Evolutionary conservation across 2,888 invertebrate species (phyloP), one percentile per base, ranked within the genome.

Genomic region (Pilophorus perplexus): DNA sequence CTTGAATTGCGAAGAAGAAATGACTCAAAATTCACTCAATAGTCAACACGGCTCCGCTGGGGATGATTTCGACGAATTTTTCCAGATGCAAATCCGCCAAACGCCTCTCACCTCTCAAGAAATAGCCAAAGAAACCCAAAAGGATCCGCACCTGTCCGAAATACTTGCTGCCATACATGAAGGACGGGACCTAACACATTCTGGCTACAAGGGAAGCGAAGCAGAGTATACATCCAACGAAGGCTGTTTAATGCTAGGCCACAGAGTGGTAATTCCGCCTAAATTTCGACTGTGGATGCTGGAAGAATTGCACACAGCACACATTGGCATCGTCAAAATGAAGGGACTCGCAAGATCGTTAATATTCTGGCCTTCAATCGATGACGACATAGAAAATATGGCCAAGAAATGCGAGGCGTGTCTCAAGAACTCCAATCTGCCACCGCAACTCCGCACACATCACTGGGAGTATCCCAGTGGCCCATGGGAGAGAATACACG

Each of bases 321-420:
- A 42, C 40, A 55, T 44, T n/a, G 64, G 57, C 12, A 57, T 64
- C 3, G 27, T 38, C 2, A 60, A 59, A 59, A 66, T 66, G 66
- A 66, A 66, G 37, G 66, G 18, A 0, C 44, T 66, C 1, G 55
- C 64, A 16, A 23, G 64, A 1, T 64, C 67, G 6, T 3, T 54
- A n/a, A 57, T 67, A 1, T 64, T 64, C 14, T 64, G 67, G 67
- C 67, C 67, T 3, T 25, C 20, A 33, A 59, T 64, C 10, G 64
- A 54, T 10, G 27, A 33, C n/a, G 60, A 44, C 12, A 60, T 60
- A 16, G 44, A 44, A 27, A 16, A 27, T 16, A 22, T 46, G 10
- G 55, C 37, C 10, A 55, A 55, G 20, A 20, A 16, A 16, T 33
- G 55, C 55, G n/a, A n/a, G n/a, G n/a, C n/a, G 33, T 33, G 33